phyloP scores from a whole-genome alignment of 2,888 invertebrate genomes.

The Plebejus melissa region DNA sequence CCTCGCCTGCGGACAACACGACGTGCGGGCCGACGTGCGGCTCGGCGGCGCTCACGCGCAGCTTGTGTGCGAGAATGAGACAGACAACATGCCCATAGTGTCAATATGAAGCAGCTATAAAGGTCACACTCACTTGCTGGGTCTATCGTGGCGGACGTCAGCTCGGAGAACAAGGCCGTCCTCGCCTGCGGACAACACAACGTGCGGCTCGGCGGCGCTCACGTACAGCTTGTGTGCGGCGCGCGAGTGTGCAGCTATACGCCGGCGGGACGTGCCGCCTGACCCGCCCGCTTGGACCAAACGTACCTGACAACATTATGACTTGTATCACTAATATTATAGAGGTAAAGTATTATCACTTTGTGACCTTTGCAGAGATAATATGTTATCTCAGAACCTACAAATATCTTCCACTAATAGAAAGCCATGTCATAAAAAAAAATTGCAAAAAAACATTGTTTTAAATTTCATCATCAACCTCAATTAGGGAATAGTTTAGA shows the following conservation, averaged over 20 bases:
- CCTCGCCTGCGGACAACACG: no score
- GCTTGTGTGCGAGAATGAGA: constrained; percentile 51
- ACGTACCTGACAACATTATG: constrained; percentile 64
- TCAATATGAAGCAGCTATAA: no score
- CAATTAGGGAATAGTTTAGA: no score
- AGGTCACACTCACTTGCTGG: constrained; percentile 54
- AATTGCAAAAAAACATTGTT: no score
- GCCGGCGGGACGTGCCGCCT: constrained; percentile 77
- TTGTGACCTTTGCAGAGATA: no score
- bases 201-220: constrained; percentile 85
- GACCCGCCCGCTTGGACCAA: constrained; percentile 79
- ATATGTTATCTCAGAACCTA: no score
- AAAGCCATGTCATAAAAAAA: no score
- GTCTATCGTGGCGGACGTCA: constrained; percentile 87
- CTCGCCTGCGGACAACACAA: constrained; percentile 92
- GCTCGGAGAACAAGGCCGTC: constrained; percentile 90
- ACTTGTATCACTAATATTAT: neutral
- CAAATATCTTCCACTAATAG: no score
- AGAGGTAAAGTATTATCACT: neutral
- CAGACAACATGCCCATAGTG: neutral
- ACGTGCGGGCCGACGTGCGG: no score
- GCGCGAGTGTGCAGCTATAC: constrained; percentile 84
- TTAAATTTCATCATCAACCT: no score
- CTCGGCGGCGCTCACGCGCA: no score
- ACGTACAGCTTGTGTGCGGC: constrained; percentile 93